Evolutionary conservation across 2,888 invertebrate species (phyloP).

Genomic region (Oscheius sp.): DNA sequence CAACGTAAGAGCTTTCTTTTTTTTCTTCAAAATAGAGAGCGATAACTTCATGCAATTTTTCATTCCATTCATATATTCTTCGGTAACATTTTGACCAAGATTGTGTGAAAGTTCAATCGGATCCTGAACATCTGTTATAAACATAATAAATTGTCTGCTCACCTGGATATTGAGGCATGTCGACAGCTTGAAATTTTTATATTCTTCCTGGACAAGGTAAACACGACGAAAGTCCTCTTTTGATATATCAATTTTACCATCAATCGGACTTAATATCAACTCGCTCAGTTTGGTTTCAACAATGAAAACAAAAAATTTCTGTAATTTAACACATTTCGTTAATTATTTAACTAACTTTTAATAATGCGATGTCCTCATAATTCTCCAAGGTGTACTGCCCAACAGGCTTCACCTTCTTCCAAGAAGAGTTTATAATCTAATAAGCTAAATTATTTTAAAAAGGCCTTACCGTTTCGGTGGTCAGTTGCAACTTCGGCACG

Average conservation of each 20-base stretch:
- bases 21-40: slow-evolving; percentile 38
- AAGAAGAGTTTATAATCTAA: neutral
- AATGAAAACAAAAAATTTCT: slow-evolving; percentile 31
- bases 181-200: slow-evolving; percentile 22
- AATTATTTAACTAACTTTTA: slow-evolving; percentile 29
- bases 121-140: too few relatives aligned
- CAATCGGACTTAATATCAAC: neutral
- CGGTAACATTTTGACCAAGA: slow-evolving; percentile 44
- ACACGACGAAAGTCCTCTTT: neutral
- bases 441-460: too few relatives aligned
- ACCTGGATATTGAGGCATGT: slow-evolving; percentile 30
- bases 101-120: slow-evolving; percentile 57
- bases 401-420: neutral
- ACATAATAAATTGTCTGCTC: neutral
- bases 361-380: slow-evolving; percentile 16
- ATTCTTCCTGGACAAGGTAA: neutral
- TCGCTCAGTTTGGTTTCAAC: slow-evolving; percentile 14
- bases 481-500: slow-evolving; percentile 23
- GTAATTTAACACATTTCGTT: neutral
- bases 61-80: slow-evolving; percentile 32
- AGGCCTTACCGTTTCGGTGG: too few relatives aligned
- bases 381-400: neutral
- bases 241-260: neutral
- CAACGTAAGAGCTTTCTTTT: neutral
- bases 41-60: slow-evolving; percentile 37